A percentile compares a stretch with the other conserved stretches of the same genome.
Conservation (phyloP, 1,140 invertebrate species). For the Hylaeus volcanicus region DNA sequence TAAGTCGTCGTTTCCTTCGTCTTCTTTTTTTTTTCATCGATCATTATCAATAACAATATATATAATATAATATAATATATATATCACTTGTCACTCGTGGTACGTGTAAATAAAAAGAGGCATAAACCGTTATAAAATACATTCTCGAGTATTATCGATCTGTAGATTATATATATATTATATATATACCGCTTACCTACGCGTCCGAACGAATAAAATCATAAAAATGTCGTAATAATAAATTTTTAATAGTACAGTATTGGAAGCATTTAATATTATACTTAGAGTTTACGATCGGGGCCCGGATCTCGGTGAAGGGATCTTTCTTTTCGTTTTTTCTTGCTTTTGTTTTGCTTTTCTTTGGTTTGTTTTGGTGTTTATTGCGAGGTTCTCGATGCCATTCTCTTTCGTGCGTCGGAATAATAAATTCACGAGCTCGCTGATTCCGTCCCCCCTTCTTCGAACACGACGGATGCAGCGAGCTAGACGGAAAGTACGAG, state of each 20-base stretch:
- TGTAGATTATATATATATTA: slow-evolving; percentile 65
- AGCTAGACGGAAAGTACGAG: slow-evolving; percentile 35
- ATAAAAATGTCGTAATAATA: slow-evolving; percentile 74
- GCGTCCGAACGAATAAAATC: slow-evolving; percentile 76
- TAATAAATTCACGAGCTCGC: background rate
- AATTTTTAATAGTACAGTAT: slow-evolving; percentile 74
- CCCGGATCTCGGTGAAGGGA: slow-evolving; percentile 67
- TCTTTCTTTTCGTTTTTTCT: slow-evolving; percentile 2
- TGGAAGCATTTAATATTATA: slow-evolving; percentile 80
- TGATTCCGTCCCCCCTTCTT: background rate
- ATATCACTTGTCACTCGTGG: slow-evolving; percentile 80
- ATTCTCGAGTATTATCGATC: slow-evolving; percentile 80
- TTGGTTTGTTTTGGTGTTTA: slow-evolving; percentile 14
- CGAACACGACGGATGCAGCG: background rate
- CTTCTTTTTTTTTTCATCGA: slow-evolving; percentile 25
- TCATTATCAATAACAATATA: slow-evolving; percentile 78
- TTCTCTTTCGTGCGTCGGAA: slow-evolving; percentile 20
- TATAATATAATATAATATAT: slow-evolving; percentile 49
- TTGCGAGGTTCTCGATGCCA: slow-evolving; percentile 59
- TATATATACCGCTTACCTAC: slow-evolving; percentile 68
- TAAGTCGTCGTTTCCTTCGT: slow-evolving; percentile 28
- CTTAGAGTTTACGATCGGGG: slow-evolving; percentile 59
- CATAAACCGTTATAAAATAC: slow-evolving; percentile 82
- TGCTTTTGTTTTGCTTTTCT: background rate
- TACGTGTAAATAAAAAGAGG: slow-evolving; percentile 80